Evolutionary conservation across 2,113 vertebrate genomes (phyloP).

Genomic region (Diphyllodes magnificus): DNA sequence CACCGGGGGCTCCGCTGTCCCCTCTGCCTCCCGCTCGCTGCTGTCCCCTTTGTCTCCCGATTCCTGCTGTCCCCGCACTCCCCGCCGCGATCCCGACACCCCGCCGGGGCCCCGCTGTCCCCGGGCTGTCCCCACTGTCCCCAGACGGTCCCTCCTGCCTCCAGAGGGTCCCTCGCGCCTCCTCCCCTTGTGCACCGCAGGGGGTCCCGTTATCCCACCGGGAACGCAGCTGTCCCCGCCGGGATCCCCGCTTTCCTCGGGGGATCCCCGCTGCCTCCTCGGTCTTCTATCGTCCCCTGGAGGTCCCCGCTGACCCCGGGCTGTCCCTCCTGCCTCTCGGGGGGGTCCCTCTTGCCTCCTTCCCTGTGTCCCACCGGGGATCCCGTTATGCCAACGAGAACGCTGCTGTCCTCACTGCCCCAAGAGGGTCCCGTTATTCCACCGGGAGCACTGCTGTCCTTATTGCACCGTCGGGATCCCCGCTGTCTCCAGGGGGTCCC

Average conservation of each 20-base stretch:
- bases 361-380: not conserved
- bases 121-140: not conserved
- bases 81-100: not conserved
- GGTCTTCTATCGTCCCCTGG: not conserved
- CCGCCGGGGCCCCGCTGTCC: not conserved
- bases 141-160: not conserved
- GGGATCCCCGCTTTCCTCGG: not conserved
- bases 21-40: not conserved
- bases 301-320: not conserved
- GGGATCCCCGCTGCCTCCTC: constrained; percentile 30
- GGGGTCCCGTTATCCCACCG: not conserved
- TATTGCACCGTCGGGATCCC: not conserved
- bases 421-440: not conserved
- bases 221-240: not conserved
- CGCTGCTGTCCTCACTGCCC: not conserved
- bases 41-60: not conserved
- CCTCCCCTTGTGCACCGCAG: not conserved
- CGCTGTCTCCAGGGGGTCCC: not conserved
- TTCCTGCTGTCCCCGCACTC: not conserved
- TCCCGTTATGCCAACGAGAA: not conserved
- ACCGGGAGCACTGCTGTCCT: not conserved
- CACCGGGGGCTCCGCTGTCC: not conserved
- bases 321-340: not conserved
- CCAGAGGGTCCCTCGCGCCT: not conserved
- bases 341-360: not conserved